Evolutionary conservation across 1,140 invertebrate species (phyloP).

Genomic region (Heliconius nattereri): DNA sequence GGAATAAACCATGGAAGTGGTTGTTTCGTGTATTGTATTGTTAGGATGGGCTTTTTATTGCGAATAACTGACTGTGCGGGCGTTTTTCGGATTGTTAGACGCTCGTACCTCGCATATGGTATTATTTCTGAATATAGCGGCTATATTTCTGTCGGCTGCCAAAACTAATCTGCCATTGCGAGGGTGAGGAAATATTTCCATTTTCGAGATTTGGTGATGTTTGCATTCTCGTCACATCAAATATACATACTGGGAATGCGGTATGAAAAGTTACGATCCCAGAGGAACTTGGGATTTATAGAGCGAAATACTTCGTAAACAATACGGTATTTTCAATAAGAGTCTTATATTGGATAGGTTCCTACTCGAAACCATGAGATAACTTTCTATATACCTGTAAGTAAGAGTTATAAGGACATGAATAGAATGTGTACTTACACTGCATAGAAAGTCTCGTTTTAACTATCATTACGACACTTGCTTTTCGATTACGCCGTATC

Average conservation of each 20-base stretch:
- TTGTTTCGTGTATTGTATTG: conserved; percentile 36
- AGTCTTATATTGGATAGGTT: neutral
- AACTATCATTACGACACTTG: too few relatives aligned
- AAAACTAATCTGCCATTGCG: conserved; percentile 34
- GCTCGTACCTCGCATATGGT: conserved; percentile 61
- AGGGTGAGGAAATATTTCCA: conserved; percentile 12
- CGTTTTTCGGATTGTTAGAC: conserved; percentile 61
- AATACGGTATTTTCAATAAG: conserved; percentile 1
- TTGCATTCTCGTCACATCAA: conserved; percentile 23
- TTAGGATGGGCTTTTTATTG: conserved; percentile 54
- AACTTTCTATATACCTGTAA: neutral
- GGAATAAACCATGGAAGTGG: conserved; percentile 24
- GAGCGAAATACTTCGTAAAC: neutral
- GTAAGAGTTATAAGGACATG: too few relatives aligned
- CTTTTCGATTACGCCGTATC: too few relatives aligned
- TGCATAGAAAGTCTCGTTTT: too few relatives aligned
- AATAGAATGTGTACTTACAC: too few relatives aligned
- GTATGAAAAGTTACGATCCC: neutral
- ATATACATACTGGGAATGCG: conserved; percentile 1
- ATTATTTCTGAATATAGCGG: conserved; percentile 49
- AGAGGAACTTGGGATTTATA: neutral
- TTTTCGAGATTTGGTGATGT: conserved; percentile 20
- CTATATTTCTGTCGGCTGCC: conserved; percentile 45
- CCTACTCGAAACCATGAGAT: too few relatives aligned
- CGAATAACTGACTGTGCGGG: conserved; percentile 53